Percentiles rank a stretch among this genome's conserved stretches.
Conservation (phyloP, 2,797 vertebrate genomes). For the Enteromius treurensis region DNA sequence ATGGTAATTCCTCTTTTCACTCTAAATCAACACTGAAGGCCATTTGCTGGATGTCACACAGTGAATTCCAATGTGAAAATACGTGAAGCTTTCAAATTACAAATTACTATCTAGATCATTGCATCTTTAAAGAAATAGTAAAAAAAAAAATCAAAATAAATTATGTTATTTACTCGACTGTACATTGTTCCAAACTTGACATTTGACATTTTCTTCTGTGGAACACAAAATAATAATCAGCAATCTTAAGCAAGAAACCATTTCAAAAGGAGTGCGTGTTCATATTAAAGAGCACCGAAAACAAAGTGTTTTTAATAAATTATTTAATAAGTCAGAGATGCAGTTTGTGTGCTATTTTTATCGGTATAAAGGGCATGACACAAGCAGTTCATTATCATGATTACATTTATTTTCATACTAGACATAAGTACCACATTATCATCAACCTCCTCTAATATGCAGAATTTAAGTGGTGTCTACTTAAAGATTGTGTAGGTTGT, state of each 20-base stretch:
- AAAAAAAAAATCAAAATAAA: background rate
- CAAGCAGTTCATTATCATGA: background rate
- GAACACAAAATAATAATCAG: background rate
- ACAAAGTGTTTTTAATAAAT: background rate
- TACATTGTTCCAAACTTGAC: background rate
- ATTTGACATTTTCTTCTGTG: background rate
- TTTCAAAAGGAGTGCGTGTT: background rate
- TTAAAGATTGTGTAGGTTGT: background rate
- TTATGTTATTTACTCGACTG: background rate
- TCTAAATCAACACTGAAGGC: constrained; percentile 6
- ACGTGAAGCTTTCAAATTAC: background rate
- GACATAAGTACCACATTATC: background rate
- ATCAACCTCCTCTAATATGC: background rate
- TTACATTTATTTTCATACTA: background rate
- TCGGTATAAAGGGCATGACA: background rate
- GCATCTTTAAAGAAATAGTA: background rate
- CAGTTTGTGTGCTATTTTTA: background rate
- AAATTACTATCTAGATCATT: background rate
- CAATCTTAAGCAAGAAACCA: background rate
- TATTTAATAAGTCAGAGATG: background rate
- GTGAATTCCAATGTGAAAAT: constrained; percentile 1
- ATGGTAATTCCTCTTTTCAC: constrained; percentile 23
- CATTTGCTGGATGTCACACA: background rate
- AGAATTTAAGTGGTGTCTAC: background rate
- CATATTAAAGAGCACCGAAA: background rate